Percentiles rank a stretch among this genome's conserved stretches.
Evolutionary conservation across 2,888 invertebrate species (phyloP).

Genomic region (Himalopsyche tibetana): DNA sequence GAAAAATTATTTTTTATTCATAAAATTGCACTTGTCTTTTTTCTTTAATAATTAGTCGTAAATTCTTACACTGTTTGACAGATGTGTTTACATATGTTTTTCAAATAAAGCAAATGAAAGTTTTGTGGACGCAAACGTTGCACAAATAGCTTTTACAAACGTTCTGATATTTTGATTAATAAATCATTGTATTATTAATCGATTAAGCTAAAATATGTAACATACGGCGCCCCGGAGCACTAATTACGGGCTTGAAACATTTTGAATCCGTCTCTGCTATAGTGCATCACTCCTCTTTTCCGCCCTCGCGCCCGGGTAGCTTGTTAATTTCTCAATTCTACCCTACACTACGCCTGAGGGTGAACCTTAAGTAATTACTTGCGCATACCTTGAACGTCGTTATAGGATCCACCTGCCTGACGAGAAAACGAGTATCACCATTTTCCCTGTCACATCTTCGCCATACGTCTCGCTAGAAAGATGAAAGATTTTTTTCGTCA

Average conservation of each 20-base stretch:
- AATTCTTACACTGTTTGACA: too few relatives aligned
- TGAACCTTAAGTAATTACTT: slow-evolving; percentile 64
- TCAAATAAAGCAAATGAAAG: too few relatives aligned
- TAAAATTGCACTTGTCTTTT: too few relatives aligned
- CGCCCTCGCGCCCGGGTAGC: slow-evolving; percentile 44
- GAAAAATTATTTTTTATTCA: too few relatives aligned
- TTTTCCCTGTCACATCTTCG: slow-evolving; percentile 56
- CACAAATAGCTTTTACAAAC: too few relatives aligned
- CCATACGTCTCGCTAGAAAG: slow-evolving; percentile 43
- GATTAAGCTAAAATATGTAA: background rate
- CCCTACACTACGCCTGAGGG: slow-evolving; percentile 53
- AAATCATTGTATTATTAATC: background rate
- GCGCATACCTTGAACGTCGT: slow-evolving; percentile 60
- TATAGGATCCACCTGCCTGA: slow-evolving; percentile 47
- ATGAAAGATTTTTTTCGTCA: background rate
- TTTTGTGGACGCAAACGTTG: too few relatives aligned
- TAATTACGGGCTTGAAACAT: slow-evolving; percentile 22
- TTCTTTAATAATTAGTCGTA: too few relatives aligned
- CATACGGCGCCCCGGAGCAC: background rate
- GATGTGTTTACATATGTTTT: too few relatives aligned
- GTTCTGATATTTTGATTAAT: too few relatives aligned
- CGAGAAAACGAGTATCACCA: slow-evolving; percentile 51
- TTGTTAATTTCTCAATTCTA: slow-evolving; percentile 64
- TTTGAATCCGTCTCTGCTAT: slow-evolving; percentile 24
- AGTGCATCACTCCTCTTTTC: slow-evolving; percentile 14